Evolutionary conservation across 2,113 vertebrate species (phyloP), one percentile per base, ranked within the genome.

Genomic region (Struthidea cinerea): DNA sequence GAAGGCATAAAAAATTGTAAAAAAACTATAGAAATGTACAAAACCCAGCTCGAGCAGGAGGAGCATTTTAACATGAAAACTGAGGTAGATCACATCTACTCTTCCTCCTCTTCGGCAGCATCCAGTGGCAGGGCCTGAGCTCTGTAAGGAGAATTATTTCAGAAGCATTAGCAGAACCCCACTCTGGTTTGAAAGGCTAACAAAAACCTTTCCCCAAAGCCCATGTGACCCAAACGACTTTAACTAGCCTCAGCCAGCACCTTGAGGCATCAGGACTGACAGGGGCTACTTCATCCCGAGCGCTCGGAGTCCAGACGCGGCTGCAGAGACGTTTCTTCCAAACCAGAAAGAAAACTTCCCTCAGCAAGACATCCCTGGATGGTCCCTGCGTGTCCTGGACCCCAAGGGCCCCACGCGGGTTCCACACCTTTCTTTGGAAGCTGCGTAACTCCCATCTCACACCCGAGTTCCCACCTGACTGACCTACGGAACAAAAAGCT

Each of bases 71-170:
- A 87, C 7, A 18, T 11, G 12, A 68, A 61, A 71, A 61, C 23
- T 0, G 3, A 44, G 26, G 59, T n/a, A 32, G 63, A 8, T 87
- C 53, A 52, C 2, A 1, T 20, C 46, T 96, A 64, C 35, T 98
- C 96, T 52, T 97, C 94, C 39, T 90, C 94, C 16, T 94, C 95
- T 82, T 97, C 84, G 6, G 68, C 61, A 52, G 96, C 57, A 82
- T 91, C 96, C 52, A 86, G 87, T 60, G 93, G 88, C 94, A 97
- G 90, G 55, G 91, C 77, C 26, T 26, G 4, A 75, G 89, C 52
- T 96, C 98, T 98, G 94, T 42, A 52, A 90, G 53, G 63, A 82
- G 21, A 16, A 5, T 71, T 23, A 71, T 55, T 71, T 83, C 52
- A 76, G 35, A 74, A 55, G 60, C 39, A 39, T 93, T 67, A 95